phyloP scores from a whole-genome alignment of 2,113 vertebrate genomes.

The Brienomyrus longianalis region DNA sequence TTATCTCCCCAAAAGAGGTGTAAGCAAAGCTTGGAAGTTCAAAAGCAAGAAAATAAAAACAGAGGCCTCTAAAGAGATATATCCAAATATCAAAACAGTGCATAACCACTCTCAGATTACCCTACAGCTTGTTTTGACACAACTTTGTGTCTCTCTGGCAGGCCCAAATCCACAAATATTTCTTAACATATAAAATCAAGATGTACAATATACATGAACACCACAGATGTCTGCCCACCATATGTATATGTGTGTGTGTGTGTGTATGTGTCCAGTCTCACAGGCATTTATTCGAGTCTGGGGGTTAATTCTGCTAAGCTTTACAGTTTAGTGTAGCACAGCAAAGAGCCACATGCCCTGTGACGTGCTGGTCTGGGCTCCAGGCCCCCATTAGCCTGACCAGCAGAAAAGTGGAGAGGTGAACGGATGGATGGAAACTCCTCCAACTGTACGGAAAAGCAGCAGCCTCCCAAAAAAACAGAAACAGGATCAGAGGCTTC shows the following conservation, averaged over 20 bases:
- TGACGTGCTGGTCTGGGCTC: not conserved
- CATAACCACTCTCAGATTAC: not conserved
- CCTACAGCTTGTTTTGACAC: not conserved
- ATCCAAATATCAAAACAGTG: not conserved
- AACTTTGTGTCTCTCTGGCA: not conserved
- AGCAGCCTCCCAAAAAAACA: not conserved
- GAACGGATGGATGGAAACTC: not conserved
- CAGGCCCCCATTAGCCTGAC: not conserved
- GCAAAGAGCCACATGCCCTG: too few relatives aligned
- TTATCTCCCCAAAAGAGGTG: not conserved
- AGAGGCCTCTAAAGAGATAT: not conserved
- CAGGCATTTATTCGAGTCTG: not conserved
- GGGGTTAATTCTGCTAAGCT: not conserved
- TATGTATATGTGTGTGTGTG: slow-evolving; percentile 2
- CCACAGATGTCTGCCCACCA: slow-evolving; percentile 29
- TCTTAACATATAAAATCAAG: slow-evolving; percentile 26
- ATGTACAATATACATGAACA: slow-evolving; percentile 18
- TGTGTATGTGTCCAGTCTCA: not conserved
- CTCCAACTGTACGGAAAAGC: not conserved
- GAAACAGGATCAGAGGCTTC: not conserved
- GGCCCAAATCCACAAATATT: slow-evolving; percentile 30
- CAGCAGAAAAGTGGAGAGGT: not conserved
- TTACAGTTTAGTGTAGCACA: not conserved
- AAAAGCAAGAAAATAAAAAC: not conserved
- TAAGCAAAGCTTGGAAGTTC: not conserved